Percentiles rank a stretch among this genome's conserved stretches.
phyloP scores from a whole-genome alignment of 2,113 vertebrate genomes.

The Sterna hirundo region DNA sequence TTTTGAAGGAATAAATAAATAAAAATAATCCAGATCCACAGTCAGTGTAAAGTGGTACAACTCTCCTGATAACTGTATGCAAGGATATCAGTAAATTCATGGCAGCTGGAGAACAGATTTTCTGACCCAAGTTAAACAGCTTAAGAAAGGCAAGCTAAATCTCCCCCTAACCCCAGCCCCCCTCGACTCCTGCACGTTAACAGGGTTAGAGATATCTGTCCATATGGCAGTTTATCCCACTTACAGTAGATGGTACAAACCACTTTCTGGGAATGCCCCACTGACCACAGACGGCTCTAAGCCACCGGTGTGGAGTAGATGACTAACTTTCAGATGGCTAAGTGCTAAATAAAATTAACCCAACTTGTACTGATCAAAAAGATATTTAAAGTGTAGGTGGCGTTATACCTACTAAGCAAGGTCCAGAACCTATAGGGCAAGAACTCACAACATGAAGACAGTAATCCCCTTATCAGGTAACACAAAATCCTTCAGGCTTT shows the following conservation, averaged over 20 bases:
- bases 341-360: neutral
- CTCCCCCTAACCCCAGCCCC: neutral
- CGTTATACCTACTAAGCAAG: neutral
- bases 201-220: neutral
- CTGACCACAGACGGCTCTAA: neutral
- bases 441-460: neutral
- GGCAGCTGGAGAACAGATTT: neutral
- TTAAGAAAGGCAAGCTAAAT: neutral
- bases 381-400: neutral
- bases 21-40: neutral
- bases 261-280: neutral
- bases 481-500: neutral
- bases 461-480: neutral
- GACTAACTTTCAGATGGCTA: neutral
- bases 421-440: neutral
- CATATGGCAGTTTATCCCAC: neutral
- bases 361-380: neutral
- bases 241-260: neutral
- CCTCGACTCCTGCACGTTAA: neutral
- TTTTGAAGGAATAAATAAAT: neutral
- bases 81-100: neutral
- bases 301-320: neutral
- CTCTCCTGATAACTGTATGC: accelerated
- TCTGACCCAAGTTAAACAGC: neutral
- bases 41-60: neutral